phyloP scores from a whole-genome alignment of 2,888 invertebrate species.

The Hypercompe scribonia region DNA sequence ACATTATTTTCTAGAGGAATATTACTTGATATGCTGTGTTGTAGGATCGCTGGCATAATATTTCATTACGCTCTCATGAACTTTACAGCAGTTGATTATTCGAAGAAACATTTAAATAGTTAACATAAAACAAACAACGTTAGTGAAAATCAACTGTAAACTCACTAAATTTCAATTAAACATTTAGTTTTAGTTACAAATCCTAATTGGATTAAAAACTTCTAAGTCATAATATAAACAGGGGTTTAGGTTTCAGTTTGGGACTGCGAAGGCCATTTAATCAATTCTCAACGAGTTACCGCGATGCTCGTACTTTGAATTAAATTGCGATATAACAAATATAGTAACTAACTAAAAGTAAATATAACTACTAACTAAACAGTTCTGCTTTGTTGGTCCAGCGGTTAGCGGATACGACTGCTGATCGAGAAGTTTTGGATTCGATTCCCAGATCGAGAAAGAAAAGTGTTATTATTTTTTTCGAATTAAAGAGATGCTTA shows the following conservation, averaged over 20 bases:
- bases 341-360: not conserved
- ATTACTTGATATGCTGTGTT: not conserved
- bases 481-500: too few species aligned
- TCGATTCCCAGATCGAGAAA: too few species aligned
- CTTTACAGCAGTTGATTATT: too few species aligned
- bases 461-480: too few species aligned
- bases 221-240: slow-evolving; percentile 25
- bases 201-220: slow-evolving; percentile 35
- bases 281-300: slow-evolving; percentile 35
- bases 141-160: slow-evolving; percentile 14
- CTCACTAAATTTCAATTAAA: slow-evolving; percentile 21
- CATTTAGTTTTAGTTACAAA: slow-evolving; percentile 15
- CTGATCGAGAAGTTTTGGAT: too few species aligned
- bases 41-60: not conserved
- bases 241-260: slow-evolving; percentile 18
- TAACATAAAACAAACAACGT: not conserved
- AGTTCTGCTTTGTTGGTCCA: not conserved
- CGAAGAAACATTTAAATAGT: not conserved
- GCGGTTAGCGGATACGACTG: too few species aligned
- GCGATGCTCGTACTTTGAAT: slow-evolving; percentile 9
- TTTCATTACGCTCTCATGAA: too few species aligned
- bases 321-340: slow-evolving; percentile 8
- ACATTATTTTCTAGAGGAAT: not conserved
- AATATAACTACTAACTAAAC: not conserved
- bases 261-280: slow-evolving; percentile 33